Conservation (phyloP, 2,113 vertebrate genomes). For the Nothocercus julius region DNA sequence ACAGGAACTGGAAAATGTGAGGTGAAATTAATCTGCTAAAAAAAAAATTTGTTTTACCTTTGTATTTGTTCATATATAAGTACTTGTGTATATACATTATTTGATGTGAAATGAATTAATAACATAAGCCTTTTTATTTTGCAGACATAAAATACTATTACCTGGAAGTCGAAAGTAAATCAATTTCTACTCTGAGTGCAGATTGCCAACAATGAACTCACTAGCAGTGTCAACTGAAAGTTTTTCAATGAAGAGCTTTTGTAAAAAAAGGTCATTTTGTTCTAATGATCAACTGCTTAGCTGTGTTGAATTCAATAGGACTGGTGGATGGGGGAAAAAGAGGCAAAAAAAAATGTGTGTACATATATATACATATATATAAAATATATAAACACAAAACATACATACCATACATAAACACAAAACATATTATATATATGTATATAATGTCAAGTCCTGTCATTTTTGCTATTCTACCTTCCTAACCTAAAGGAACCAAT, state of each 20-base stretch:
- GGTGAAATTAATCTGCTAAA: background rate
- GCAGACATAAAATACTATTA: background rate
- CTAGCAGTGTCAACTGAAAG: background rate
- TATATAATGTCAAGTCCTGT: background rate
- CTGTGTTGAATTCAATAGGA: background rate
- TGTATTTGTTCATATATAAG: background rate
- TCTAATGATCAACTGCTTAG: background rate
- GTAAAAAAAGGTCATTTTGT: background rate
- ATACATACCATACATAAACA: too few relatives aligned
- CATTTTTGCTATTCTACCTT: background rate
- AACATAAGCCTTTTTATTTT: background rate
- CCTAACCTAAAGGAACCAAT: background rate
- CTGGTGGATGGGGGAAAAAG: too few relatives aligned
- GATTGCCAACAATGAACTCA: background rate
- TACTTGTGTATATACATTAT: background rate
- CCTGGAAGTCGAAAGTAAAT: background rate
- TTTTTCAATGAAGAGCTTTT: accelerated
- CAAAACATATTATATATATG: too few relatives aligned
- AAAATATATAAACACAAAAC: too few relatives aligned
- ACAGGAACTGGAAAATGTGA: background rate
- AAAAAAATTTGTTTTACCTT: background rate
- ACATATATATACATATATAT: too few relatives aligned
- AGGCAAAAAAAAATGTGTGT: too few relatives aligned
- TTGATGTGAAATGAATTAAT: background rate
- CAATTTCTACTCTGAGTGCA: background rate